These are phyloP conservation scores for Unio delphinus DNA, from an alignment of 2,888 invertebrate species.

Conservation along the genomic window DNA sequence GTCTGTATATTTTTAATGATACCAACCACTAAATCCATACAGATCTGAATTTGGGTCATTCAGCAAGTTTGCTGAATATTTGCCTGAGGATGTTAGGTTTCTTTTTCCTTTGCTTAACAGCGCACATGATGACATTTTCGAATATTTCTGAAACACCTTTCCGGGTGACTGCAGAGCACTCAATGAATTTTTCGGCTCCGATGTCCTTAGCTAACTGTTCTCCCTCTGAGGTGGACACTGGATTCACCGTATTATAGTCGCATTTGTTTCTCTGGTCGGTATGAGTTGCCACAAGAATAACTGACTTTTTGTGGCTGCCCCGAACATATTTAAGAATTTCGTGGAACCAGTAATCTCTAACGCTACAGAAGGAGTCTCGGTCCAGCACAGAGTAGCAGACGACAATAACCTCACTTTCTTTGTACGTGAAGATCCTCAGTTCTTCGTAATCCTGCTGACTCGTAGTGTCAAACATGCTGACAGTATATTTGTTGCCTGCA, in stretches of 20 bases:
- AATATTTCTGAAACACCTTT: slow-evolving; percentile 45
- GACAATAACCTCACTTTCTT: slow-evolving; percentile 51
- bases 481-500: slow-evolving; percentile 51
- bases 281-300: slow-evolving; percentile 56
- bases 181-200: slow-evolving; percentile 54
- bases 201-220: slow-evolving; percentile 50
- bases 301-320: slow-evolving; percentile 40
- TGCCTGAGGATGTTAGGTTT: too few relatives aligned
- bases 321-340: slow-evolving; percentile 45
- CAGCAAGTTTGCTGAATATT: too few relatives aligned
- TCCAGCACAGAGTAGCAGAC: slow-evolving; percentile 56
- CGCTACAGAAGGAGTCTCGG: slow-evolving; percentile 49
- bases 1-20: too few relatives aligned
- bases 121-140: slow-evolving; percentile 44
- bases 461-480: slow-evolving; percentile 55
- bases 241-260: slow-evolving; percentile 16
- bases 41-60: too few relatives aligned
- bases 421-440: slow-evolving; percentile 48
- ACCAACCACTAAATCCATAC: too few relatives aligned
- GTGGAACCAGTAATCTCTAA: slow-evolving; percentile 53
- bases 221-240: slow-evolving; percentile 41
- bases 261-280: slow-evolving; percentile 41
- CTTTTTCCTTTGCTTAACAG: slow-evolving; percentile 36
- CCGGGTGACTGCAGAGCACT: slow-evolving; percentile 45
- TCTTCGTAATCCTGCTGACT: slow-evolving; percentile 55